Percentiles rank a stretch among this genome's conserved stretches.
Evolutionary conservation across 2,797 vertebrate species (phyloP).

Genomic region (Geotria australis): DNA sequence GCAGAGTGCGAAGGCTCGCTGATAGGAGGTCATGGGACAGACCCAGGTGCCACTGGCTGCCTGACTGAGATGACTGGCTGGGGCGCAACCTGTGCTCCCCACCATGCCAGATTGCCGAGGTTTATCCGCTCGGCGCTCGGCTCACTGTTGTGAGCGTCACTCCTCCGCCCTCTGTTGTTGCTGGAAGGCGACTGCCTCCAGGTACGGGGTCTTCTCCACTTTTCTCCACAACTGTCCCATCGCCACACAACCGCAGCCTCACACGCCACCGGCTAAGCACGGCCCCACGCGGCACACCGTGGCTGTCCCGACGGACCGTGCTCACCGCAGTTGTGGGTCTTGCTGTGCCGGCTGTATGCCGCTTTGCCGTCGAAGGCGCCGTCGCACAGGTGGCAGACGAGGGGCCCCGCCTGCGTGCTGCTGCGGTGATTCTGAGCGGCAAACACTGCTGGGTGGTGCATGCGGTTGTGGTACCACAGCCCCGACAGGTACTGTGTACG

Average conservation of each 20-base stretch:
- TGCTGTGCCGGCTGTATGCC: constrained; percentile 27
- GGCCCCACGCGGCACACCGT: rapidly evolving
- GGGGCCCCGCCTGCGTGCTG: constrained; percentile 18
- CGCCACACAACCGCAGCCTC: rapidly evolving
- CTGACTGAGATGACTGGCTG: too few relatives aligned
- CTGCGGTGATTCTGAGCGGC: constrained; percentile 27
- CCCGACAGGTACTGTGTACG: constrained; percentile 43
- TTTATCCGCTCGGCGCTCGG: too few relatives aligned
- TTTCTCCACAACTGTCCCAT: too few relatives aligned
- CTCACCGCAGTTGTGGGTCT: constrained; percentile 29
- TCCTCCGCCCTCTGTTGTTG: too few relatives aligned
- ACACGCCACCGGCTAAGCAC: rapidly evolving
- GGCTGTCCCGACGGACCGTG: neutral
- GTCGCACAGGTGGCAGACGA: constrained; percentile 36
- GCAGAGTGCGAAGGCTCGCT: too few relatives aligned
- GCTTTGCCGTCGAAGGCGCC: constrained; percentile 26
- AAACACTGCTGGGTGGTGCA: constrained; percentile 37
- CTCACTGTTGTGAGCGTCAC: too few relatives aligned
- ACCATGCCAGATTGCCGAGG: too few relatives aligned
- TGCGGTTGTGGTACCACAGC: constrained; percentile 64
- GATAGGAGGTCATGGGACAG: too few relatives aligned
- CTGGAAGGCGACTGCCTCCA: too few relatives aligned
- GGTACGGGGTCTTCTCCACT: too few relatives aligned
- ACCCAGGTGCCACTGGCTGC: too few relatives aligned
- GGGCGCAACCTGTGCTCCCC: too few relatives aligned